Evolutionary conservation across 1,140 invertebrate genomes (phyloP).

Genomic region (Rhyzopertha dominica): DNA sequence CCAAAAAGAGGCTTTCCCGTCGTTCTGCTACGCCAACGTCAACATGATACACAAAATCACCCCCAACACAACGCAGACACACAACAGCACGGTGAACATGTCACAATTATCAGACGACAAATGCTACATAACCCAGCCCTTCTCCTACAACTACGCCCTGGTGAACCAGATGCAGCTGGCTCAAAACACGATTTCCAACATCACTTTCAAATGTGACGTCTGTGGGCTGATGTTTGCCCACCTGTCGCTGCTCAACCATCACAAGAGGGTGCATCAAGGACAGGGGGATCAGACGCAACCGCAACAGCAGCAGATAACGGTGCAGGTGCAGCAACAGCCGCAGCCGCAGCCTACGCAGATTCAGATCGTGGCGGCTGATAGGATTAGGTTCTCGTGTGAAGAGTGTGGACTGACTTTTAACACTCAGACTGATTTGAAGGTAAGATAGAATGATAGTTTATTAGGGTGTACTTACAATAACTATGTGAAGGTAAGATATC

Average conservation of each 20-base stretch:
- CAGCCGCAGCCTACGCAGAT: conserved; percentile 46
- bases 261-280: conserved; percentile 71
- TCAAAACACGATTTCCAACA: conserved; percentile 67
- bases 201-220: conserved; percentile 80
- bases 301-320: conserved; percentile 51
- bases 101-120: conserved; percentile 60
- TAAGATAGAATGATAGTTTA: too few relatives aligned
- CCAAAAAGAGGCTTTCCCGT: conserved; percentile 53
- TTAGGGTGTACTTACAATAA: too few relatives aligned
- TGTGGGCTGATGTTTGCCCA: conserved; percentile 78
- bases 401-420: conserved; percentile 55
- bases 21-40: conserved; percentile 64
- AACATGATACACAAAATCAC: conserved; percentile 60
- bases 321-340: conserved; percentile 45
- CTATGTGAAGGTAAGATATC: too few relatives aligned
- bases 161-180: conserved; percentile 58
- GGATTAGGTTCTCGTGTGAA: conserved; percentile 55
- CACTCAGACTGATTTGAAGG: conserved; percentile 54
- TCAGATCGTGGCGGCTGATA: conserved; percentile 58
- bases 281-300: conserved; percentile 48
- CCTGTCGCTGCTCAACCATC: conserved; percentile 69
- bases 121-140: conserved; percentile 66
- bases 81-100: conserved; percentile 56
- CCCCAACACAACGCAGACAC: conserved; percentile 46
- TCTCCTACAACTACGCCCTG: conserved; percentile 60